Evolutionary conservation across 2,888 invertebrate species (phyloP).

Genomic region (Andrena fulva): DNA sequence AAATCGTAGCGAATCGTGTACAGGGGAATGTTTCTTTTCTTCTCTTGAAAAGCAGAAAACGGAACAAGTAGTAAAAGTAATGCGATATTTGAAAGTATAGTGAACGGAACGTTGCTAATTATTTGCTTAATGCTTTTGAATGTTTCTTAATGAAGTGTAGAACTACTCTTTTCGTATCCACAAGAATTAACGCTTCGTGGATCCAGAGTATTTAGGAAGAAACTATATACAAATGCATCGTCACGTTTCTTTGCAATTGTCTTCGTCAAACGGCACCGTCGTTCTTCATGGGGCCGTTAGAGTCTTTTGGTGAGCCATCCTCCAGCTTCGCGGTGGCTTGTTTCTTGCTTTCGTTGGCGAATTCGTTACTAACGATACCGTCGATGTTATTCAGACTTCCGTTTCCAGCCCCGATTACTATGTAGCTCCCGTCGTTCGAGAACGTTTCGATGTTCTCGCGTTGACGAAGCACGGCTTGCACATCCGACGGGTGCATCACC

Average conservation of each 20-base stretch:
- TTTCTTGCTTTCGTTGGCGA: background rate
- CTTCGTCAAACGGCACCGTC: constrained; percentile 19
- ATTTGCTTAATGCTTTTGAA: no score
- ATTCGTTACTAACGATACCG: background rate
- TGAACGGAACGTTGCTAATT: no score
- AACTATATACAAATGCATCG: background rate
- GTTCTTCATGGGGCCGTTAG: constrained; percentile 1
- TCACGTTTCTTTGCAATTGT: background rate
- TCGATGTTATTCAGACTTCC: background rate
- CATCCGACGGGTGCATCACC: constrained; percentile 36
- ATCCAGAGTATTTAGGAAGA: no score
- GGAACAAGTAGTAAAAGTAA: no score
- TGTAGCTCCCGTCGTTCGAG: constrained; percentile 33
- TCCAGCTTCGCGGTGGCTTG: constrained; percentile 17
- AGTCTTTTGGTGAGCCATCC: constrained; percentile 6
- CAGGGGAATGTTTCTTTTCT: background rate
- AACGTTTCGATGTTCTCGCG: constrained; percentile 31
- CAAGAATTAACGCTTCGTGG: no score
- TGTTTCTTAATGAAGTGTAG: no score
- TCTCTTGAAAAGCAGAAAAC: background rate
- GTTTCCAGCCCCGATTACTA: constrained; percentile 34
- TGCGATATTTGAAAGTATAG: no score
- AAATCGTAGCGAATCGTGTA: constrained; percentile 6
- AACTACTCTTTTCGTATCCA: no score
- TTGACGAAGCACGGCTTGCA: constrained; percentile 45